Conservation (phyloP, 2,113 vertebrate species). For the Galeopterus variegatus region DNA sequence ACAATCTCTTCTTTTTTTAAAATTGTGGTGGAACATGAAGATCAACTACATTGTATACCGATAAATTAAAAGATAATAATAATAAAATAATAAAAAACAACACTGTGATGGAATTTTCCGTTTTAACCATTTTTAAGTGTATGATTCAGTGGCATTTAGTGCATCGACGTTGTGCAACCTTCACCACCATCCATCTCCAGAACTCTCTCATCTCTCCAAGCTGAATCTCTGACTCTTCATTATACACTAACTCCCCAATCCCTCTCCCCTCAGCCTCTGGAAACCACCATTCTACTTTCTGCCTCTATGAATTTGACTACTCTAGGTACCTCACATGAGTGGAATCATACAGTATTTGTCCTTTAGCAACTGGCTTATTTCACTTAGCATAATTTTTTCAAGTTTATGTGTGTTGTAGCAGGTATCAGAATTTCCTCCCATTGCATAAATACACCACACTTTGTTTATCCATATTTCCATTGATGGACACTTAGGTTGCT, state of each 20-base stretch:
- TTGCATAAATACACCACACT: too few relatives aligned
- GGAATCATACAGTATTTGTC: background rate
- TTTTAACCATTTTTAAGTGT: background rate
- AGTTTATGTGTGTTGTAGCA: background rate
- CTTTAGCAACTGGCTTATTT: background rate
- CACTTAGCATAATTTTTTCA: background rate
- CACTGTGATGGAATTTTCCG: background rate
- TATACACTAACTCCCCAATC: background rate
- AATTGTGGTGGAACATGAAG: background rate
- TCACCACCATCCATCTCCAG: background rate
- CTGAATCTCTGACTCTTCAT: background rate
- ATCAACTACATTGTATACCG: too few relatives aligned
- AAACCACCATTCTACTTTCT: background rate
- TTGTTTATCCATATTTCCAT: background rate
- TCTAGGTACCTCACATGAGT: background rate
- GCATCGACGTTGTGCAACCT: background rate
- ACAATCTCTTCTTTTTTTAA: background rate
- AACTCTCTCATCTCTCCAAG: background rate
- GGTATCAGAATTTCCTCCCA: background rate
- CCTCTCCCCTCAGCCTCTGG: background rate
- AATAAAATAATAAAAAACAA: too few relatives aligned
- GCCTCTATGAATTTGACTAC: background rate
- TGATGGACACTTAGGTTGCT: background rate
- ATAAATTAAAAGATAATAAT: too few relatives aligned
- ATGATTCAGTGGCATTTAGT: background rate